These are phyloP conservation scores for Vulpes vulpes DNA, from an alignment of 2,113 vertebrate species.

Conservation along the genomic window DNA sequence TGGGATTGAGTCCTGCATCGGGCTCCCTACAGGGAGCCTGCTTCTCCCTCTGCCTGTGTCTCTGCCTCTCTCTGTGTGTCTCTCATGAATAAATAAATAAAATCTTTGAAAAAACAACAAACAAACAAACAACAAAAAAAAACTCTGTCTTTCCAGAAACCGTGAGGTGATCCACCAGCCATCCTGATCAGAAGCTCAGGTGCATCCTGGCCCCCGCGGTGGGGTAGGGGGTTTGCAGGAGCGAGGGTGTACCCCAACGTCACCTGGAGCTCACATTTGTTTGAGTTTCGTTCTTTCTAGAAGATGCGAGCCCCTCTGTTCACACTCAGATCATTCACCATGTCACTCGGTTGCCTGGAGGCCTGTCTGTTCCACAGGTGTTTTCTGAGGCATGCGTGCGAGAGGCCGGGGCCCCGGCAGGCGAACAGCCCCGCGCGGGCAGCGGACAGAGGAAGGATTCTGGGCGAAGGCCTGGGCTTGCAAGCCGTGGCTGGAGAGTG, in stretches of 20 bases:
- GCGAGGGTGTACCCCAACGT: accelerated
- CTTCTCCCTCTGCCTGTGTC: no score
- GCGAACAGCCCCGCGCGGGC: not conserved
- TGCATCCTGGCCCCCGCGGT: accelerated
- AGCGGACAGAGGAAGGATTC: no score
- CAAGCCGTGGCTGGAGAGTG: accelerated
- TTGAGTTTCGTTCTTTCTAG: not conserved
- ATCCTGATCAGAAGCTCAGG: not conserved
- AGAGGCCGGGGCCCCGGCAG: not conserved
- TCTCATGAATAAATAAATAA: no score
- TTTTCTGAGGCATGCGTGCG: not conserved
- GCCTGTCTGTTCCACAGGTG: accelerated
- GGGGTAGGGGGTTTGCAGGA: not conserved
- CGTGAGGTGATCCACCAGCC: not conserved
- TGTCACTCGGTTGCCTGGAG: accelerated
- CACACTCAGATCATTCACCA: not conserved
- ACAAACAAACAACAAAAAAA: not conserved
- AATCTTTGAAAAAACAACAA: no score
- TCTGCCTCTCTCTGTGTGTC: no score
- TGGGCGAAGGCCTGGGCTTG: not conserved
- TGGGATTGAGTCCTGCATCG: no score
- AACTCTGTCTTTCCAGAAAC: slow-evolving; percentile 80
- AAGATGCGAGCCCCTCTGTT: not conserved
- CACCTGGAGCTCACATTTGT: accelerated
- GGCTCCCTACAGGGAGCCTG: no score